Evolutionary conservation across 2,888 invertebrate species (phyloP), one percentile per base, ranked within the genome.

Genomic region (Actias luna): DNA sequence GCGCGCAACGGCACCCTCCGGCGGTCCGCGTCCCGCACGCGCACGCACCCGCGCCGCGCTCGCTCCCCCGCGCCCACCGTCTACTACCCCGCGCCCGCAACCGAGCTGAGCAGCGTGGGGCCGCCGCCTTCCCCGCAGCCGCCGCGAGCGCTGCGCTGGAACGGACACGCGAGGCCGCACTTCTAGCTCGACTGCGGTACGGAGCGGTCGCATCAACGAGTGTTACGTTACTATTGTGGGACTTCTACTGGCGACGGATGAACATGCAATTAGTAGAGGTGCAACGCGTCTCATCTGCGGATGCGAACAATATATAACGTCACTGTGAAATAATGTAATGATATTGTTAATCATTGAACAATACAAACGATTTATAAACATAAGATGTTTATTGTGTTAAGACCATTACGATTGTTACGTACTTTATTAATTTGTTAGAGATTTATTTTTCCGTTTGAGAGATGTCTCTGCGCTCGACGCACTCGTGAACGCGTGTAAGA

Each of bases 1-100:
- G 80, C 84, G 67, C 85, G 92, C 67, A 85, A 89, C 79, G 87
- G 89, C 65, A 91, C 92, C 63, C 78, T 87, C 75, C 85, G 88
- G 2, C 84, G 85, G 61, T 83, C 87, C 73, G 62, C 77, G 77
- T 58, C 70, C 62, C 62, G 67, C 65, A 46, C 64, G 69, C 59
- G 63, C 63, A 79, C 64, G 70, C 59, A 62, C 63, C 79, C 70
- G 75, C 79, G 72, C 39, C 78, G 74, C 65, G 69, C 77, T 29
- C 76, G 74, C 27, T 66, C 74, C 8, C 74, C 82, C 64, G 78
- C 79, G 63, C 87, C 85, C 72, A 78, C 84, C 58, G 87, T 88
- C 12, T 87, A 88, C 83, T 87, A 86, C 80, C 88, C 87, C 33
- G 85, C 87, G 65, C 81, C 83, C 50, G 67, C 67, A 67, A 76